A percentile compares a stretch with the other conserved stretches of the same genome.
phyloP scores from a whole-genome alignment of 2,888 invertebrate species.

The Xanthia togata region DNA sequence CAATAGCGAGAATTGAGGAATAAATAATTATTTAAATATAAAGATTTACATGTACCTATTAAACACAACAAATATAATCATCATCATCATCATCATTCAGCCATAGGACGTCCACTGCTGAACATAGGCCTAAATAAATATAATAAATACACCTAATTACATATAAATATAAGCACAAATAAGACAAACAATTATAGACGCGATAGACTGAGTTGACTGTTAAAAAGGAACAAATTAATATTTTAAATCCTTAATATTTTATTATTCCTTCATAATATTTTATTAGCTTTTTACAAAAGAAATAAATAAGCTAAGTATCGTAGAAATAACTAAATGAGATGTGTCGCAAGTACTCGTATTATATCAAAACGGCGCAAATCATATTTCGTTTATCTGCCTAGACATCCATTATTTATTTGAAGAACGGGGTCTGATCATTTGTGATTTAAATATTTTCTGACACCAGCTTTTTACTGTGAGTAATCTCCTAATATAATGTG shows the following conservation, averaged over 20 bases:
- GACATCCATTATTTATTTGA: conserved; percentile 12
- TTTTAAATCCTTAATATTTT: background rate
- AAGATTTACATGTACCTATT: too few relatives aligned
- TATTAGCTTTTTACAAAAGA: background rate
- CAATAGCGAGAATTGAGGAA: too few relatives aligned
- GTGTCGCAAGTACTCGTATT: conserved; percentile 7
- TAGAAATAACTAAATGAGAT: background rate
- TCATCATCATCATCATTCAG: too few relatives aligned
- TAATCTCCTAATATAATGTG: conserved; percentile 2
- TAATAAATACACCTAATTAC: too few relatives aligned
- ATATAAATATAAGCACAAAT: too few relatives aligned
- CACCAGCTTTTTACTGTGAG: conserved; percentile 2
- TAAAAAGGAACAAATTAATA: background rate
- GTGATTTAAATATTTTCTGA: conserved; percentile 30
- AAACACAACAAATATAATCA: too few relatives aligned
- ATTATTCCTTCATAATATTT: background rate
- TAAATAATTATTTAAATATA: too few relatives aligned
- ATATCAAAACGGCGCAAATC: background rate
- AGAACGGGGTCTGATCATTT: conserved; percentile 10
- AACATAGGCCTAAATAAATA: too few relatives aligned
- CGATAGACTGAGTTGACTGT: background rate
- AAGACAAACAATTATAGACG: too few relatives aligned
- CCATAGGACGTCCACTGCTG: too few relatives aligned
- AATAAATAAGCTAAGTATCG: background rate
- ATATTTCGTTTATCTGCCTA: background rate